Conservation (phyloP, 2,888 invertebrate species). For the Chymomyza fuscimana region DNA sequence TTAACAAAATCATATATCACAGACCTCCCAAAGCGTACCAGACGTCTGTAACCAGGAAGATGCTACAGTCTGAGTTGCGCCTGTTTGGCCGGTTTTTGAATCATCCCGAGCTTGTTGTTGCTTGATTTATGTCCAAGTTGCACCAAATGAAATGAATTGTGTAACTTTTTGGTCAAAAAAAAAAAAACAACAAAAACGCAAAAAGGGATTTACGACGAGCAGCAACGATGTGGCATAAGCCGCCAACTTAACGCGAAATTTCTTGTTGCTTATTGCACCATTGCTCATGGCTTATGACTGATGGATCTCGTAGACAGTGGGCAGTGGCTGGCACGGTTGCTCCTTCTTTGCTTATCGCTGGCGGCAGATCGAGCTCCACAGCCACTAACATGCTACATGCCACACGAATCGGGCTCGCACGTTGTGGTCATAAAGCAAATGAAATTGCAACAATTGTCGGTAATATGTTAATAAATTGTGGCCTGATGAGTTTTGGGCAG, state of each 20-base stretch:
- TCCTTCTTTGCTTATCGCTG: constrained; percentile 54
- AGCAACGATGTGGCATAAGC: constrained; percentile 24
- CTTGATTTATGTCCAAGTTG: constrained; percentile 67
- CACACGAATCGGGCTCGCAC: constrained; percentile 34
- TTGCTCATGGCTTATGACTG: not conserved
- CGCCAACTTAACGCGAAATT: constrained; percentile 65
- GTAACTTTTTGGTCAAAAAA: constrained; percentile 57
- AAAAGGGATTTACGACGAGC: constrained; percentile 22
- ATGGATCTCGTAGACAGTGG: constrained; percentile 22
- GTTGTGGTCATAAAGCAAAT: constrained; percentile 69
- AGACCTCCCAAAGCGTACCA: constrained; percentile 4
- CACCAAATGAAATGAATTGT: constrained; percentile 74
- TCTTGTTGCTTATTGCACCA: constrained; percentile 59
- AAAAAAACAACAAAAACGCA: not conserved
- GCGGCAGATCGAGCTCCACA: constrained; percentile 48
- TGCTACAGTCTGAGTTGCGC: not conserved
- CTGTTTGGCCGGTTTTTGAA: not conserved
- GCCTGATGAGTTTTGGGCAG: constrained; percentile 6
- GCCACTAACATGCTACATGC: constrained; percentile 8
- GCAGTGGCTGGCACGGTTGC: constrained; percentile 36
- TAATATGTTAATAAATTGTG: constrained; percentile 71
- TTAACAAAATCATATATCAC: constrained; percentile 72
- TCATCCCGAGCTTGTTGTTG: constrained; percentile 57
- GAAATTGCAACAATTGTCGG: constrained; percentile 74
- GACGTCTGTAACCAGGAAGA: constrained; percentile 38